Base-by-base conservation (phyloP, 2,797 vertebrate species). In the Bradypodion ventrale region DNA sequence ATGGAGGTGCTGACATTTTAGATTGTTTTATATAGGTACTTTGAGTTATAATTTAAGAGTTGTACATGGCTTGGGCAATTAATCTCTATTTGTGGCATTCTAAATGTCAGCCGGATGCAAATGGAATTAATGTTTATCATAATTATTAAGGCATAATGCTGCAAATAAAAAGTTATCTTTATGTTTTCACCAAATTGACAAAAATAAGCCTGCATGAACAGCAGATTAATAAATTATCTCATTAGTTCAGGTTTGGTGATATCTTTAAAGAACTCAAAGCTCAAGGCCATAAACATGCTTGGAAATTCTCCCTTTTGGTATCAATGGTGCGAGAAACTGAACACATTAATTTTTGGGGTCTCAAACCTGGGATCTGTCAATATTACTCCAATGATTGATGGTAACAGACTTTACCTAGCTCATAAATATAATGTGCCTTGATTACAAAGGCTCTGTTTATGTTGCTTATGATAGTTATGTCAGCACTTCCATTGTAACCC, bases 1-100 rank as follows among this genome's bases (percentile, higher is more conserved):
- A 93, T 89, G 83, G 90, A 95, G 92, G 92, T 95, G 96, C 94
- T 96, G 95, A 96, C 94, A 94, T 95, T 95, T 95, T 89, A 92
- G 94, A 96, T 96, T 91, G 94, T 90, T 94, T 95, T 94, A 94
- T 94, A 85, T 91, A 88, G 92, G 90, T 87, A 93, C 89, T 89
- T 87, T 87, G 91, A 94, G 89, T 95, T 95, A 94, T 92, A 94
- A 95, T 95, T 95, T 95, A 95, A 88, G 92, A 92, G 91, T 83
- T 91, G 87, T 89, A 85, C 95, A 93, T 92, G 89, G 89, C 93
- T 91, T 86, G 83, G 89, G 93, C 93, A 91, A 95, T 95, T 92
- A 95, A 95, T 96, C 95, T 94, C 91, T 91, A 83, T 86, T 83
- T 8, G 84, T 88, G 87, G 91, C 83, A 84, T 84, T 92, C 88